Evolutionary conservation across 2,797 vertebrate species (phyloP), one percentile per base, ranked within the genome.

Genomic region (Odontamblyopus lacepedii): DNA sequence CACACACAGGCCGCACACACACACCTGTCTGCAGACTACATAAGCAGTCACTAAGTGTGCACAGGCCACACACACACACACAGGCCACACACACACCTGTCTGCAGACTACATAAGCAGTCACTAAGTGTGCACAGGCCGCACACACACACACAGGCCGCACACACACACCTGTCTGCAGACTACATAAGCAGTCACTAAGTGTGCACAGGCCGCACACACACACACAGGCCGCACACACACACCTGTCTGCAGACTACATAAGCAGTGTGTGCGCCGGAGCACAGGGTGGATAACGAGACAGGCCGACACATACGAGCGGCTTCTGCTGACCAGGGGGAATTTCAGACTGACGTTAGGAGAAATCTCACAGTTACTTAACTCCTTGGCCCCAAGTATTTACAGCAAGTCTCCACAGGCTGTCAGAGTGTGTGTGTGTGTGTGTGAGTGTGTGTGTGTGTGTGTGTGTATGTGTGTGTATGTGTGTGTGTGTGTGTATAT

Each of bases 341-440:
- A 67, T 76, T 83, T 85, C 73, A 69, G 72, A 78, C 82, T 85
- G 80, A 81, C 74, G 65, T 84, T 83, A 78, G 78, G 82, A 87
- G 84, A 89, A 87, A 88, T 89, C 85, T 86, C 83, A 83, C 77
- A 84, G 84, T 87, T 79, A 73, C 89, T 92, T 89, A 86, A 78
- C 75, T 82, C 80, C 71, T 74, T 41, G 74, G 73, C 70, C n/a
- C 68, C 50, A 69, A 48, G 81, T 84, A 78, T 79, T 72, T 74
- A 81, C 66, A 41, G 68, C 32, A 7, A 69, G 72, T 79, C 82
- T 81, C 87, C 76, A 67, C 30, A 19, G 13, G 53, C 80, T 81
- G 79, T 82, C 79, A 50, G 16, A 38, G 69, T 57, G 57, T 78
- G 62, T 74, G 69, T 55, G 55, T 71, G 29, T 74, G 56, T 15